Evolutionary conservation across 2,888 invertebrate genomes (phyloP).

Genomic region (Agonopterix heracliana): DNA sequence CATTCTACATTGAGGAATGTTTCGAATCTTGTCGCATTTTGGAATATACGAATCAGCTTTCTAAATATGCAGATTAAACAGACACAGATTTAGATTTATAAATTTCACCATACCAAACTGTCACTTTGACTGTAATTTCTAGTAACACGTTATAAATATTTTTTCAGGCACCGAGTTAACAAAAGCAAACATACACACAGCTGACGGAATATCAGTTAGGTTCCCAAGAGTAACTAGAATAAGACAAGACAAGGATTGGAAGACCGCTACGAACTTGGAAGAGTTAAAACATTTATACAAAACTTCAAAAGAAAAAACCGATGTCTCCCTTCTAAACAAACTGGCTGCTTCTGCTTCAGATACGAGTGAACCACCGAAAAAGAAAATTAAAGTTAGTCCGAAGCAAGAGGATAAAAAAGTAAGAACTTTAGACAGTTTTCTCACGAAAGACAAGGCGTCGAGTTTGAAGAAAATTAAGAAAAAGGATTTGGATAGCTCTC

Average conservation of each 20-base stretch:
- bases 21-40: too few relatives aligned
- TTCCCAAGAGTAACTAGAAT: conserved; percentile 93
- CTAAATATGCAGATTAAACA: too few relatives aligned
- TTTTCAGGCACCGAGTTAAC: conserved; percentile 82
- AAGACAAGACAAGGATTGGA: conserved; percentile 89
- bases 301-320: conserved; percentile 80
- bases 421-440: conserved; percentile 17
- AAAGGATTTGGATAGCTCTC: conserved; percentile 4
- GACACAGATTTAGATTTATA: too few relatives aligned
- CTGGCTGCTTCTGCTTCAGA: conserved; percentile 44
- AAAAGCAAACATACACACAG: conserved; percentile 90
- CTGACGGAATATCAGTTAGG: conserved; percentile 93
- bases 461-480: conserved; percentile 5
- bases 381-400: conserved; percentile 43
- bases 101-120: too few relatives aligned
- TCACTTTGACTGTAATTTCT: too few relatives aligned
- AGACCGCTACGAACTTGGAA: conserved; percentile 86
- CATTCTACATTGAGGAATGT: too few relatives aligned
- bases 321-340: conserved; percentile 74
- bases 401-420: conserved; percentile 14
- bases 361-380: conserved; percentile 31
- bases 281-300: conserved; percentile 82
- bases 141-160: background rate
- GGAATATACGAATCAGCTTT: too few relatives aligned
- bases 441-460: conserved; percentile 13